These are phyloP conservation scores for Trididemnum miniatum DNA, from an alignment of 23 tunicate species.

Conservation along the genomic window DNA sequence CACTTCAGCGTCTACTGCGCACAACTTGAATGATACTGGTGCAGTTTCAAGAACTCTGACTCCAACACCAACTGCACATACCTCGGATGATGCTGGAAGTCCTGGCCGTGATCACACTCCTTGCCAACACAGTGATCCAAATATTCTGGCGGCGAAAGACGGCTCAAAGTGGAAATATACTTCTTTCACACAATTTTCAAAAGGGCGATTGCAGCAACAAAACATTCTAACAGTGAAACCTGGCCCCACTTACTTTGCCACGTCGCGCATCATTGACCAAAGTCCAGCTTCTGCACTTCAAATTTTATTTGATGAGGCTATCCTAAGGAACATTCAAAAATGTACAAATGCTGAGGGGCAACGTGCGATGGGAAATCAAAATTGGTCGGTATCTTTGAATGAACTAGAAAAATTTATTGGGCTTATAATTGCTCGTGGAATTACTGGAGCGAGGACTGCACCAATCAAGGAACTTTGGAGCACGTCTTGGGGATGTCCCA, in stretches of 20 bases:
- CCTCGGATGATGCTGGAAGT: too few relatives aligned
- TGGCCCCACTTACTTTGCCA: conserved; percentile 22
- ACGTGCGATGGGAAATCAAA: conserved; percentile 10
- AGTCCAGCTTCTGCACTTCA: conserved; percentile 23
- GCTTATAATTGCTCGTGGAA: conserved; percentile 28
- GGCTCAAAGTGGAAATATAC: conserved; percentile 25
- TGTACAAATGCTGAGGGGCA: conserved; percentile 6
- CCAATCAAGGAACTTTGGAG: conserved; percentile 17
- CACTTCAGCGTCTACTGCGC: too few relatives aligned
- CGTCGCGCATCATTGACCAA: not conserved
- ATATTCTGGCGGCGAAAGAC: conserved; percentile 1
- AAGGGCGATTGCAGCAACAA: conserved; percentile 25
- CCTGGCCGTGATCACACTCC: conserved; percentile 6
- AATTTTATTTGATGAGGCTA: conserved; percentile 40
- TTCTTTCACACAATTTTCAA: not conserved
- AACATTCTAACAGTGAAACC: conserved; percentile 15
- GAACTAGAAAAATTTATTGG: conserved; percentile 35
- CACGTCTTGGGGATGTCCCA: not conserved
- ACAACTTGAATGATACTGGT: too few relatives aligned
- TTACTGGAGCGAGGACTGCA: conserved; percentile 6
- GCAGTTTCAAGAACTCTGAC: too few relatives aligned
- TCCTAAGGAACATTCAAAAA: conserved; percentile 31
- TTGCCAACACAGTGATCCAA: not conserved
- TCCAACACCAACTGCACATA: too few relatives aligned
- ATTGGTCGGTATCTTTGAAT: conserved; percentile 20